These are phyloP conservation scores for Geophilus truncorum DNA, from an alignment of 2,888 invertebrate genomes.

Conservation along the genomic window DNA sequence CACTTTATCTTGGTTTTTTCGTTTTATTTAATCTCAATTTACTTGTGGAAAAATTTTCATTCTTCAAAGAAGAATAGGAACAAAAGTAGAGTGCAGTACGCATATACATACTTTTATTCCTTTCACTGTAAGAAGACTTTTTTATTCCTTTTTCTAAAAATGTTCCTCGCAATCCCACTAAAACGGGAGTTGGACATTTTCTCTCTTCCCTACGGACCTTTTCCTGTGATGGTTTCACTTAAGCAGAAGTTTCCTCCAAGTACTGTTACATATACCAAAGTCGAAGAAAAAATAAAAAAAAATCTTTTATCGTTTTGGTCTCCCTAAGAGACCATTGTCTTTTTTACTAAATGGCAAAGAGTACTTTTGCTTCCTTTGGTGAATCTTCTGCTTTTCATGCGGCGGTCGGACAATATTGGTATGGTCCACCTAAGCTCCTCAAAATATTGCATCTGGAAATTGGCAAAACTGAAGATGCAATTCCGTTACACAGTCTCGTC, in stretches of 20 bases:
- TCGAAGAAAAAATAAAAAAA: not conserved
- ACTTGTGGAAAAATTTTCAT: not conserved
- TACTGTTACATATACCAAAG: not conserved
- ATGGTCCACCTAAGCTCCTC: not conserved
- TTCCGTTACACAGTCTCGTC: not conserved
- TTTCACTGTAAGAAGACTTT: not conserved
- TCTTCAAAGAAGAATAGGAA: not conserved
- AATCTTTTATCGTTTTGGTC: not conserved
- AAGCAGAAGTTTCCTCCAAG: not conserved
- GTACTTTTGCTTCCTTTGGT: not conserved
- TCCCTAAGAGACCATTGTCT: slow-evolving; percentile 15
- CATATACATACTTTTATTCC: not conserved
- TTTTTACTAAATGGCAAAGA: slow-evolving; percentile 7
- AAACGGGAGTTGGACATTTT: slow-evolving; percentile 6
- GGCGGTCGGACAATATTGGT: not conserved
- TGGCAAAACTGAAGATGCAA: not conserved
- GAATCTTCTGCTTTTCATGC: slow-evolving; percentile 2
- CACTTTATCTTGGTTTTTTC: too few species aligned
- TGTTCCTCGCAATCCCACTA: not conserved
- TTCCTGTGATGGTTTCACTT: slow-evolving; percentile 11
- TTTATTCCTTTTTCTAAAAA: not conserved
- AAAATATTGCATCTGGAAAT: not conserved
- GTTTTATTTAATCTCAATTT: not conserved
- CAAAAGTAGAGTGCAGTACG: not conserved
- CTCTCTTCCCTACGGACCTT: not conserved